A percentile compares a stretch with the other conserved stretches of the same genome.
Conservation (phyloP, 2,888 invertebrate species). For the Eretmocerus hayati region DNA sequence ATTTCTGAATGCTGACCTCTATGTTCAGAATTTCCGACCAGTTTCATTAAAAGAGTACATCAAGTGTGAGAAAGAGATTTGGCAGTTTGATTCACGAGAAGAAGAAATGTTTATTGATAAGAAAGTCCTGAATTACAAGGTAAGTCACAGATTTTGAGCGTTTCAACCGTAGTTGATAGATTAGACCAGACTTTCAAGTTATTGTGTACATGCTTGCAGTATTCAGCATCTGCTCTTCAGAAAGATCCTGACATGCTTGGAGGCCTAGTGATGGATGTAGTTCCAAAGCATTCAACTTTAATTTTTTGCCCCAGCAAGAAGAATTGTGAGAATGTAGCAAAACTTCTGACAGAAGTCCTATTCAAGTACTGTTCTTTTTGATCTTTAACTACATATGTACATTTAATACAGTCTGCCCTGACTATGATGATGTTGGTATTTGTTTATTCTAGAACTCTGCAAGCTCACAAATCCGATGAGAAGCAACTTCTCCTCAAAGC, state of each 20-base stretch:
- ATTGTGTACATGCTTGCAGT: slow-evolving; percentile 8
- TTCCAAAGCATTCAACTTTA: slow-evolving; percentile 73
- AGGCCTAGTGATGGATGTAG: slow-evolving; percentile 71
- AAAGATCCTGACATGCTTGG: slow-evolving; percentile 75
- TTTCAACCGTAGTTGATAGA: too few relatives aligned
- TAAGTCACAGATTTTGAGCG: too few relatives aligned
- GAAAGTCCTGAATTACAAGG: slow-evolving; percentile 51
- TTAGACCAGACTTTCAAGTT: too few relatives aligned
- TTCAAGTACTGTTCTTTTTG: slow-evolving; percentile 35
- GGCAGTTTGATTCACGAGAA: slow-evolving; percentile 51
- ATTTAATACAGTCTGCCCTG: background rate
- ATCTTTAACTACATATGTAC: background rate
- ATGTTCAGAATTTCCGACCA: slow-evolving; percentile 80
- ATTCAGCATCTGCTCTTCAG: slow-evolving; percentile 46
- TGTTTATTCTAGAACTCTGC: slow-evolving; percentile 47
- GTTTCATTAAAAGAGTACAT: slow-evolving; percentile 77
- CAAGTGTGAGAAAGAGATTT: slow-evolving; percentile 62
- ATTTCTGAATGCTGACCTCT: slow-evolving; percentile 78
- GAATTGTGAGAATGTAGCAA: slow-evolving; percentile 85
- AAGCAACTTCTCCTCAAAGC: slow-evolving; percentile 58
- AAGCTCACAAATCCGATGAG: slow-evolving; percentile 53
- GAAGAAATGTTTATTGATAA: slow-evolving; percentile 52
- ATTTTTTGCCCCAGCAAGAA: slow-evolving; percentile 86
- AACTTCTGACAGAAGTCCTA: slow-evolving; percentile 62
- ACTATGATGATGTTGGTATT: background rate